Percentiles rank a stretch among this genome's conserved stretches.
phyloP scores from a whole-genome alignment of 2,888 invertebrate species.

The Acrobasis consociella region DNA sequence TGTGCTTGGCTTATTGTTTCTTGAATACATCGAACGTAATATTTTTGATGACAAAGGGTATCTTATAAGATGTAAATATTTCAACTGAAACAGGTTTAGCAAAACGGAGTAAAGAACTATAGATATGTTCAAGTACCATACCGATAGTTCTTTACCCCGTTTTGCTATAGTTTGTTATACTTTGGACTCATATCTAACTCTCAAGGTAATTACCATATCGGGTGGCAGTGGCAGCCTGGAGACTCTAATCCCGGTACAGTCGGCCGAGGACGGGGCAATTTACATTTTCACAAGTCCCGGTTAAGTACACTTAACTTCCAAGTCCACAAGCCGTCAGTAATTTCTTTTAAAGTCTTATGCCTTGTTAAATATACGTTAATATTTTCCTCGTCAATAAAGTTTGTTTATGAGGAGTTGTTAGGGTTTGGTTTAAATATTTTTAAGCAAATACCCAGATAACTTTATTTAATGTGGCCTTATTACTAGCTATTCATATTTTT shows the following conservation, averaged over 20 bases:
- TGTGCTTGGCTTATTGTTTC: too few species aligned
- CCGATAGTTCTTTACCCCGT: too few species aligned
- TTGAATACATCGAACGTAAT: too few species aligned
- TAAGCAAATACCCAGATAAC: not conserved
- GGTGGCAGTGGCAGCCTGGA: slow-evolving; percentile 38
- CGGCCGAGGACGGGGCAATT: slow-evolving; percentile 45
- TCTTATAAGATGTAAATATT: too few species aligned
- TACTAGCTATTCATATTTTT: too few species aligned
- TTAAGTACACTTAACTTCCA: slow-evolving; percentile 66
- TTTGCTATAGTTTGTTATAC: too few species aligned
- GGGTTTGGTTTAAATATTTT: not conserved
- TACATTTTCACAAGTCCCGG: slow-evolving; percentile 62
- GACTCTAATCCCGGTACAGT: slow-evolving; percentile 39
- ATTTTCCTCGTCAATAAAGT: slow-evolving; percentile 1
- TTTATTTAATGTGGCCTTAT: not conserved
- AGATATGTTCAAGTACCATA: too few species aligned
- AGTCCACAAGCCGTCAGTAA: slow-evolving; percentile 58
- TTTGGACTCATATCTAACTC: not conserved
- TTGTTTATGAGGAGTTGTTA: slow-evolving; percentile 1
- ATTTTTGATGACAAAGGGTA: too few species aligned
- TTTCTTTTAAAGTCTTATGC: slow-evolving; percentile 48
- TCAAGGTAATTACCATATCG: slow-evolving; percentile 40
- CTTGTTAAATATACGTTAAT: slow-evolving; percentile 20
- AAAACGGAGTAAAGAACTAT: too few species aligned
- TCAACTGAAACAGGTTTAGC: too few species aligned